Evolutionary conservation across 1,140 invertebrate genomes (phyloP), one percentile per base, ranked within the genome.

Genomic region (Pentalonia nigronervosa): DNA sequence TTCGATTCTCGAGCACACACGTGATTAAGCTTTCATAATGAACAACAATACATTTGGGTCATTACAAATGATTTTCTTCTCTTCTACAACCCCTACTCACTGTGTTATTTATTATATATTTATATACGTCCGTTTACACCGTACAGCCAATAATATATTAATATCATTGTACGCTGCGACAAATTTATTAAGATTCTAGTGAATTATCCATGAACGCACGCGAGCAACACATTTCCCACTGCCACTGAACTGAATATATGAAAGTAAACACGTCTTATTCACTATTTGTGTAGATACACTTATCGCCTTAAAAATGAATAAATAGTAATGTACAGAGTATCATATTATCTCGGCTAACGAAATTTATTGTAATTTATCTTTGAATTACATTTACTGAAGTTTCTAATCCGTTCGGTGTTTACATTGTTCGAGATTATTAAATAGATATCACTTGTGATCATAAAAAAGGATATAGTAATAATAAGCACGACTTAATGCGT

Each of bases 1-100:
- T 86, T 93, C 91, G 91, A 84, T 93, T 93, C 30, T 93, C 91
- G 91, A 84, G 21, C 91, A 50, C 91, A 92, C 91, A 92, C 81
- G 91, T 86, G 91, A 93, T 93, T 93, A 93, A 93, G 91, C 91
- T 93, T 93, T 93, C 91, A 93, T 93, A 93, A 93, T 41, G 91
- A 84, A 93, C 91, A 92, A 92, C 91, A 93, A 93, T 86, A 84
- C 91, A 93, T 93, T 45, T 93, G 48, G 91, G 91, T 93, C 91
- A 56, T 86, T 86, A 93, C 91, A 53, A 56, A 93, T 84, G 81
- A 92, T 92, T 92, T 92, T 92, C 76, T 84, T 83, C 76, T 92
- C 91, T 84, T 83, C 81, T 36, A 11, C 91, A 34, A 20, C 87
- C n/a, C 47, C 87, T 87, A 48, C 48, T 36, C n/a, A 21, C 45